phyloP scores from a whole-genome alignment of 1,140 invertebrate species.

The Caenorhabditis tropicalis region DNA sequence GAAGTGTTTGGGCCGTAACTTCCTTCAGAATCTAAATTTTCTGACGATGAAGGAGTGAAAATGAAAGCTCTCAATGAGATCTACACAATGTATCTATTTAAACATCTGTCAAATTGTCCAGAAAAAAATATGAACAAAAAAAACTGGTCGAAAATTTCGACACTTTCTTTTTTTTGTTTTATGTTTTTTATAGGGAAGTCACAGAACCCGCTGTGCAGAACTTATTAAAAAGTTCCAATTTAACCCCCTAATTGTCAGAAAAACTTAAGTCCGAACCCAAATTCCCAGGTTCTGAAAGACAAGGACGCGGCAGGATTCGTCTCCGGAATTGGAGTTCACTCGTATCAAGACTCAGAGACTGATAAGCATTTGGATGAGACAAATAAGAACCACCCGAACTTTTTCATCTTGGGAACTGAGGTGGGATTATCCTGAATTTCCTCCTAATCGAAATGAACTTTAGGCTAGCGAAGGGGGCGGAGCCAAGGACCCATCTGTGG shows the following conservation, averaged over 20 bases:
- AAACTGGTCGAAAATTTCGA: too few species aligned
- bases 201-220: too few species aligned
- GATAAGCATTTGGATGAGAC: conserved; percentile 29
- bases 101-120: too few species aligned
- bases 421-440: not conserved
- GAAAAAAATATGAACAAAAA: too few species aligned
- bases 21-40: too few species aligned
- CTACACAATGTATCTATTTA: too few species aligned
- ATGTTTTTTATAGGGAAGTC: too few species aligned
- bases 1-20: too few species aligned
- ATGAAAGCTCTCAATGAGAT: too few species aligned
- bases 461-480: not conserved
- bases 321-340: conserved; percentile 43
- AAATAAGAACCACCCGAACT: conserved; percentile 30
- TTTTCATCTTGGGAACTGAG: conserved; percentile 52
- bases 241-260: not conserved
- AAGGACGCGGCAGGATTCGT: not conserved
- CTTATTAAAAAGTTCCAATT: too few species aligned
- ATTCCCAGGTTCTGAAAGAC: conserved; percentile 38
- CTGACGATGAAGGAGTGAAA: too few species aligned
- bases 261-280: not conserved
- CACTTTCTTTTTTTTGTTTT: too few species aligned
- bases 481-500: not conserved
- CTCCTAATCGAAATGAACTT: not conserved
- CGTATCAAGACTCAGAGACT: conserved; percentile 23